Percentiles rank a stretch among this genome's conserved stretches.
These are phyloP conservation scores for Diprion similis DNA, from an alignment of 1,140 invertebrate genomes.

Conservation along the genomic window DNA sequence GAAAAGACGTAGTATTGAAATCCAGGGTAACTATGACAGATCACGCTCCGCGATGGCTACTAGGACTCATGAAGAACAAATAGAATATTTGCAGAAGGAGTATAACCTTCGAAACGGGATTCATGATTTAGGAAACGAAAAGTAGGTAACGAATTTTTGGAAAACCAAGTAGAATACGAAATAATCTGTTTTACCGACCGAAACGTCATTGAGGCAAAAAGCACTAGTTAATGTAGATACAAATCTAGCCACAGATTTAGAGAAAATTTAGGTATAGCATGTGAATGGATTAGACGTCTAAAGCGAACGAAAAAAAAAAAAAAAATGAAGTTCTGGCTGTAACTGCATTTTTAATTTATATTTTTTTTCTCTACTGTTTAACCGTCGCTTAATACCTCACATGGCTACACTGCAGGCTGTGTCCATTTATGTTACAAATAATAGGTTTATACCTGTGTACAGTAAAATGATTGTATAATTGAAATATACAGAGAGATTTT, in stretches of 20 bases:
- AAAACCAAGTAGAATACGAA: conserved; percentile 5
- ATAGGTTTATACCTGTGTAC: no score
- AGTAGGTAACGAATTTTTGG: conserved; percentile 14
- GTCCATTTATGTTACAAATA: no score
- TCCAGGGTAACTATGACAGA: conserved; percentile 15
- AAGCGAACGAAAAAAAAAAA: conserved; percentile 16
- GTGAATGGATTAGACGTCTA: background rate
- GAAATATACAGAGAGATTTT: no score
- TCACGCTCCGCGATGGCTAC: conserved; percentile 1
- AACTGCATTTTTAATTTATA: no score
- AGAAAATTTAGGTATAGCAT: conserved; percentile 5
- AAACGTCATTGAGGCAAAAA: background rate
- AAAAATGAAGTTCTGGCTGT: conserved; percentile 11
- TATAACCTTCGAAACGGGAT: background rate
- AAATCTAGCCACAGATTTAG: no score
- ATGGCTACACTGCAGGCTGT: no score
- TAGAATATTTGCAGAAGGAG: conserved; percentile 39
- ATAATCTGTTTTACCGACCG: background rate
- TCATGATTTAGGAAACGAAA: conserved; percentile 12
- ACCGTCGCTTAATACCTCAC: no score
- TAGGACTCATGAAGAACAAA: conserved; percentile 44
- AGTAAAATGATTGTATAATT: no score
- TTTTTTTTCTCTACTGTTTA: no score
- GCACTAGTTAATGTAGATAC: no score
- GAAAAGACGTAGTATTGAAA: conserved; percentile 3